Evolutionary conservation across 2,888 invertebrate genomes (phyloP).

Genomic region (Andrena trimmerana): DNA sequence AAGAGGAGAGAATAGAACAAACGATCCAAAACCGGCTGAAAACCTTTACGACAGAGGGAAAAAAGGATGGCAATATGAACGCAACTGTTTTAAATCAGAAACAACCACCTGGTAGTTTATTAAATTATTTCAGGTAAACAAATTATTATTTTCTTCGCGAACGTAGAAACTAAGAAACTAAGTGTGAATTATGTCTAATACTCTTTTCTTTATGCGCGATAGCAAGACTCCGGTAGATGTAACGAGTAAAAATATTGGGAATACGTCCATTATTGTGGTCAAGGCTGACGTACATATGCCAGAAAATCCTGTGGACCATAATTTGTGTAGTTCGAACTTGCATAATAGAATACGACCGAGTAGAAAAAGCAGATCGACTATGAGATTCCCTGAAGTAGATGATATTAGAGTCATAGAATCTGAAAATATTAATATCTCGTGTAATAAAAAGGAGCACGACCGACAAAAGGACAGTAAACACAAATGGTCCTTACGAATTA

Average conservation of each 20-base stretch:
- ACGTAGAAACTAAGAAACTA: not conserved
- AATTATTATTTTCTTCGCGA: not conserved
- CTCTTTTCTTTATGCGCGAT: constrained; percentile 14
- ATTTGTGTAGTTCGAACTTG: not conserved
- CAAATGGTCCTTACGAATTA: constrained; percentile 78
- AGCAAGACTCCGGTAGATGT: constrained; percentile 57
- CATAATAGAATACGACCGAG: constrained; percentile 26
- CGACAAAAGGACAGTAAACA: constrained; percentile 65
- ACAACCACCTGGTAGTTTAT: constrained; percentile 68
- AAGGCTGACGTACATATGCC: constrained; percentile 79
- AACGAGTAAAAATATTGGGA: constrained; percentile 61
- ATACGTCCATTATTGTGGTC: constrained; percentile 72
- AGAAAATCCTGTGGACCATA: constrained; percentile 31
- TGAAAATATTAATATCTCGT: constrained; percentile 48
- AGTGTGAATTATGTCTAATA: constrained; percentile 12
- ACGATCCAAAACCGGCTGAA: constrained; percentile 88
- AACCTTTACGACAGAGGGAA: constrained; percentile 86
- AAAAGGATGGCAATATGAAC: constrained; percentile 73
- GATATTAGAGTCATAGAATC: constrained; percentile 67
- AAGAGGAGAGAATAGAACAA: constrained; percentile 87
- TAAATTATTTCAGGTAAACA: constrained; percentile 79
- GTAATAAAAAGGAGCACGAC: constrained; percentile 10
- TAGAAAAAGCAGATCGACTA: constrained; percentile 41
- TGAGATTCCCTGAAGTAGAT: constrained; percentile 52
- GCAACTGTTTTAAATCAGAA: constrained; percentile 57